Percentiles rank a stretch among this genome's conserved stretches.
Evolutionary conservation across 2,888 invertebrate genomes (phyloP).

Genomic region (Resseliella maxima): DNA sequence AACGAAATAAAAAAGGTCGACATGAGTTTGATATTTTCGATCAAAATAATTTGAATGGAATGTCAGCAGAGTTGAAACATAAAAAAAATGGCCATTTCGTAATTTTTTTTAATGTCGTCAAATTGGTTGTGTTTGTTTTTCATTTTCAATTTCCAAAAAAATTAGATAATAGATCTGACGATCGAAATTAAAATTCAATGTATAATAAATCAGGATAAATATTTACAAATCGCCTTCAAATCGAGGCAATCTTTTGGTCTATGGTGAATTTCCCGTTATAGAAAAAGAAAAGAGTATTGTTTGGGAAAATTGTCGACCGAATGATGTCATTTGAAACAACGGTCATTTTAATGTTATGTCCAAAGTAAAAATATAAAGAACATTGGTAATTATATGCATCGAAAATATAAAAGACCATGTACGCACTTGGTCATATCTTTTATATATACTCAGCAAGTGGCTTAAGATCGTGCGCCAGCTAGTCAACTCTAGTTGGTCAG

Average conservation of each 20-base stretch:
- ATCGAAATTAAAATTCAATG: neutral
- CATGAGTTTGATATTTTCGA: neutral
- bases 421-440: neutral
- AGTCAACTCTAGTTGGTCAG: too few relatives aligned
- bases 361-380: neutral
- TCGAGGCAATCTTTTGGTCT: neutral
- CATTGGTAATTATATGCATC: neutral
- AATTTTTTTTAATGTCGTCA: constrained; percentile 2
- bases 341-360: neutral
- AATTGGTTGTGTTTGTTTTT: neutral
- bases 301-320: neutral
- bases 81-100: neutral
- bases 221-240: neutral
- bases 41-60: neutral
- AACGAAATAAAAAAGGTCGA: neutral
- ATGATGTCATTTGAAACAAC: constrained; percentile 12
- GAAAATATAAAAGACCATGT: neutral
- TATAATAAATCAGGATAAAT: neutral
- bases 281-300: neutral
- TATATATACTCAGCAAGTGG: neutral
- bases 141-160: too few relatives aligned
- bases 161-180: neutral
- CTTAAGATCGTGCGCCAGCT: neutral
- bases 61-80: neutral
- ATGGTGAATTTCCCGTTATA: neutral